Base-by-base conservation (phyloP, 1,140 invertebrate genomes). In the Manduca sexta region DNA sequence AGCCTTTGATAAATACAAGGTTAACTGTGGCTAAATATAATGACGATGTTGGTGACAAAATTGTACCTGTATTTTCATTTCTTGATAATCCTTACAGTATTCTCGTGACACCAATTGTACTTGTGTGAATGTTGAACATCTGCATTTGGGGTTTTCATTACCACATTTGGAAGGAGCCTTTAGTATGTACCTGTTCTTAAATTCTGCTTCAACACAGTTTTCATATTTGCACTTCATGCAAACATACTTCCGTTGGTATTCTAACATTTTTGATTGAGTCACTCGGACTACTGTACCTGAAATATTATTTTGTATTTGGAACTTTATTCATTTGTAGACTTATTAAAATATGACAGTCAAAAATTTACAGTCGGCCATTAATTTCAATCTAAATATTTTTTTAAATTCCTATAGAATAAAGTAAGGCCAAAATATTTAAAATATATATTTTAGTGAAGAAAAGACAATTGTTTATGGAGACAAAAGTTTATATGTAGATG, bases 61-160 rank as follows among this genome's bases (percentile, higher is more conserved):
- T 46, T 46, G 13, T 21, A 91, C 92, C 84, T 94, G 93, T 67
- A 95, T 88, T 88, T 95, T 96, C 13, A 97, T 91, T 89, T 97
- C 95, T 86, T 97, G 95, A 84, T 95, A 97, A 87, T 97, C 95
- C 58, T 91, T 91, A 70, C 91, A 95, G 68, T 92, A 90, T 45
- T 89, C 85, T 58, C 90, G 88, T 40, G 90, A 86, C 33, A 91
- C 74, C 15, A 86, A 69, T 49, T 88, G 87, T 18, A 87, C 70
- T 49, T 71, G 80, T 61, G 76, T 87, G 66, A 89, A 87, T 45
- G 79, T 88, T 11, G 79, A 84, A 65, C 87, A 80, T 61, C 76
- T 87, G 76, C 91, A 92, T 26, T 77, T 69, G 4, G 34, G 81
- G 31, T 88, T 87, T 38, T 87, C 83, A 77, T 91, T 92, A 1